phyloP scores from a whole-genome alignment of 2,113 vertebrate genomes.

The Oriolus oriolus region DNA sequence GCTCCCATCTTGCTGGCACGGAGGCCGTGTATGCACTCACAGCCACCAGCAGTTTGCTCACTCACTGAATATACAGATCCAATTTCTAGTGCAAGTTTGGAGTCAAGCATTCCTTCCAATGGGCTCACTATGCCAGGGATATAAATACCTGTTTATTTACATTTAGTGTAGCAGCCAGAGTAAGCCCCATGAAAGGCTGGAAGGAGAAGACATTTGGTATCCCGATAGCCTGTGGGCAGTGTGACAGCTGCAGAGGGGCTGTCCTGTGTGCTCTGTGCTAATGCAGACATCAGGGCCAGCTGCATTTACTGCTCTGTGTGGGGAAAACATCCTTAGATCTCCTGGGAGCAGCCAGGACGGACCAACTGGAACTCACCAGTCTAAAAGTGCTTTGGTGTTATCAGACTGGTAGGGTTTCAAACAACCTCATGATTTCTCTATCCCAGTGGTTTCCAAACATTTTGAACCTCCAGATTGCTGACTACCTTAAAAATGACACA shows the following conservation, averaged over 20 bases:
- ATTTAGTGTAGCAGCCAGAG: slow-evolving; percentile 60
- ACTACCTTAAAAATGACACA: neutral
- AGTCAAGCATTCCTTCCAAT: slow-evolving; percentile 65
- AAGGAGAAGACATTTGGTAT: neutral
- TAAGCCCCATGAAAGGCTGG: neutral
- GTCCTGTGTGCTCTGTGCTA: neutral
- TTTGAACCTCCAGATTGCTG: neutral
- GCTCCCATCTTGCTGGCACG: slow-evolving; percentile 48
- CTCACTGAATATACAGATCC: slow-evolving; percentile 65
- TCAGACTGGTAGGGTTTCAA: neutral
- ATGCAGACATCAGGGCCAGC: neutral
- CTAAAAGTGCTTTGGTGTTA: neutral
- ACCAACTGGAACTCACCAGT: neutral
- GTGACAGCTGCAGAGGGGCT: slow-evolving; percentile 5
- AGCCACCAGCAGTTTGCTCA: slow-evolving; percentile 66
- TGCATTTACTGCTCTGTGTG: neutral
- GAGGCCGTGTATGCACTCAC: neutral
- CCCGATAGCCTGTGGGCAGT: neutral
- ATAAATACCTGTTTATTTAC: slow-evolving; percentile 45
- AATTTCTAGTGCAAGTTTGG: slow-evolving; percentile 66
- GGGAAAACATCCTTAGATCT: neutral
- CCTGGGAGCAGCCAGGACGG: neutral
- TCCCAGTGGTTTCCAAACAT: neutral
- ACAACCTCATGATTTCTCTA: neutral
- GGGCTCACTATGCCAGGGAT: neutral